Conservation (phyloP, 1,140 invertebrate genomes). For the Eubasilissa regina region DNA sequence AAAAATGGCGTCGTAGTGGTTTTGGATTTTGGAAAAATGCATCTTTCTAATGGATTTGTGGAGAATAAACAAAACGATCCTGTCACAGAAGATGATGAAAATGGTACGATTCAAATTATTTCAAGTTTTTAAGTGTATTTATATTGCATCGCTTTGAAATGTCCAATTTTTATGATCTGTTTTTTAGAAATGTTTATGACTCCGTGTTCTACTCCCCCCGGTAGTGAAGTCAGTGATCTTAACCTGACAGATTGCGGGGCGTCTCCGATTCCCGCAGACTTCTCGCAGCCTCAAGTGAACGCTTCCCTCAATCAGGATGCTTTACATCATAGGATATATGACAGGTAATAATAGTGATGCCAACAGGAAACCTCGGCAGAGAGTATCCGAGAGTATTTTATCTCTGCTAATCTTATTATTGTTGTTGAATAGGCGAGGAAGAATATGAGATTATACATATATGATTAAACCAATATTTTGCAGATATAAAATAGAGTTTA, state of each 20-base stretch:
- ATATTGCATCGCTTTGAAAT: neutral
- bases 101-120: slow-evolving; percentile 48
- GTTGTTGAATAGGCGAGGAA: too few relatives aligned
- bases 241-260: slow-evolving; percentile 66
- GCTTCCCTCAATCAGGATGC: slow-evolving; percentile 75
- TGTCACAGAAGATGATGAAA: slow-evolving; percentile 64
- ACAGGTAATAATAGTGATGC: slow-evolving; percentile 67
- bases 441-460: too few relatives aligned
- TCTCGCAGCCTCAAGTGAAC: slow-evolving; percentile 61
- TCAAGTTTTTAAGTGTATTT: neutral
- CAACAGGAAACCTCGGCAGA: too few relatives aligned
- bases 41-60: slow-evolving; percentile 78
- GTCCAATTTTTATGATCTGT: neutral
- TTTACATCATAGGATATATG: slow-evolving; percentile 84
- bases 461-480: slow-evolving; percentile 24
- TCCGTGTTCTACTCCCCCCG: slow-evolving; percentile 93
- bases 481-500: slow-evolving; percentile 86
- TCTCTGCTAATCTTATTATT: too few relatives aligned
- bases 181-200: slow-evolving; percentile 84
- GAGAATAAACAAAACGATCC: slow-evolving; percentile 61
- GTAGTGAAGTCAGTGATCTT: slow-evolving; percentile 75
- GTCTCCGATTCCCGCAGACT: slow-evolving; percentile 63
- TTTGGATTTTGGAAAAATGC: slow-evolving; percentile 88
- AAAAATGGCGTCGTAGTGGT: slow-evolving; percentile 86
- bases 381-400: too few relatives aligned